These are phyloP conservation scores for Trichonephila inaurata DNA, from an alignment of 1,140 invertebrate genomes.

Conservation along the genomic window DNA sequence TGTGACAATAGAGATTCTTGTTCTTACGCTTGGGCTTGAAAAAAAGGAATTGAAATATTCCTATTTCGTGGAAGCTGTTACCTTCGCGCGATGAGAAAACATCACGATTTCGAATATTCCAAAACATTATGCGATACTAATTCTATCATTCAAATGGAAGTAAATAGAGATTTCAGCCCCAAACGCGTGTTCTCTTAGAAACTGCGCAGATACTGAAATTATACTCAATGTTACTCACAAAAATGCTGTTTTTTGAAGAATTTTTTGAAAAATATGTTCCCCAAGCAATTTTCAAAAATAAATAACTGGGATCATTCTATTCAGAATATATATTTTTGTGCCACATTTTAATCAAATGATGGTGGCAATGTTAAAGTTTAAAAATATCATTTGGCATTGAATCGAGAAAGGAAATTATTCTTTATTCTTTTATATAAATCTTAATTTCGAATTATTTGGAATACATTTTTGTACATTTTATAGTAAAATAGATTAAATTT, in stretches of 20 bases:
- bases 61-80: slow-evolving; percentile 41
- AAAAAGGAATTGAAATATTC: slow-evolving; percentile 44
- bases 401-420: no score
- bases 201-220: background rate
- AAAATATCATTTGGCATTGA: background rate
- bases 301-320: no score
- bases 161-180: background rate
- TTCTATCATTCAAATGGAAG: slow-evolving; percentile 8
- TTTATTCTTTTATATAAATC: background rate
- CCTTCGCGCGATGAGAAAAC: slow-evolving; percentile 29
- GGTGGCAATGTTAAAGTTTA: no score
- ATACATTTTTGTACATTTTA: no score
- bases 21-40: slow-evolving; percentile 18
- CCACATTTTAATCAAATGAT: background rate
- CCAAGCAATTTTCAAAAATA: background rate
- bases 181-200: background rate
- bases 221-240: background rate
- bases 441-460: background rate
- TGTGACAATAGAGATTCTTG: slow-evolving; percentile 59
- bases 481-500: no score
- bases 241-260: background rate
- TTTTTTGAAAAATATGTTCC: background rate
- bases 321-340: background rate
- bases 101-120: slow-evolving; percentile 51
- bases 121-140: slow-evolving; percentile 40